These are phyloP conservation scores for Acrossocheilus fasciatus DNA, from an alignment of 2,797 vertebrate genomes.

Conservation along the genomic window DNA sequence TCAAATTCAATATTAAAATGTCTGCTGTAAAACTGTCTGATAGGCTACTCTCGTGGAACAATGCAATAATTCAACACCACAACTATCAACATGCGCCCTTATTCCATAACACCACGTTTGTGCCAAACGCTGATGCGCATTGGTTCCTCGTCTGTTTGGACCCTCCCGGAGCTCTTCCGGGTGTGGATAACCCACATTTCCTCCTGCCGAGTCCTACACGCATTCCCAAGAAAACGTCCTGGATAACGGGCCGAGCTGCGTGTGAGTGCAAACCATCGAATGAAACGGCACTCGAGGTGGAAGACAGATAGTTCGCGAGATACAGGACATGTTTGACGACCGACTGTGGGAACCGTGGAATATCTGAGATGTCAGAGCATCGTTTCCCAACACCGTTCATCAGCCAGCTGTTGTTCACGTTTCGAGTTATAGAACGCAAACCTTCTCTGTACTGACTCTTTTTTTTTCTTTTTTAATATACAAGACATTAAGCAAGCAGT, in stretches of 20 bases:
- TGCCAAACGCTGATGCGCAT: constrained; percentile 7
- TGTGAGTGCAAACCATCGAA: not conserved
- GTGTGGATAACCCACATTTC: constrained; percentile 72
- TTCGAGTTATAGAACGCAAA: not conserved
- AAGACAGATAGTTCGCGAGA: constrained; percentile 9
- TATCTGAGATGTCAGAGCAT: constrained; percentile 22
- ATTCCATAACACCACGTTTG: not conserved
- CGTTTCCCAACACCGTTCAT: constrained; percentile 23
- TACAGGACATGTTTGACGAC: not conserved
- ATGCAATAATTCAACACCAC: not conserved
- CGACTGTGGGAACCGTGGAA: not conserved
- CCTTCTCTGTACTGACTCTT: not conserved
- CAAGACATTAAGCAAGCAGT: not conserved
- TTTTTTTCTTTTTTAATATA: not conserved
- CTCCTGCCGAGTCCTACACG: constrained; percentile 49
- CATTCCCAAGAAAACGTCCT: constrained; percentile 60
- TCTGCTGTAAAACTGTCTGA: not conserved
- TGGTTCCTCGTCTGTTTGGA: constrained; percentile 15
- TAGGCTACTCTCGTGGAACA: not conserved
- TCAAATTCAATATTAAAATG: not conserved
- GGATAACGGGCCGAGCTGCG: constrained; percentile 29
- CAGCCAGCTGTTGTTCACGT: constrained; percentile 20
- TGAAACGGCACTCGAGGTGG: not conserved
- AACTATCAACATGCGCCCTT: not conserved
- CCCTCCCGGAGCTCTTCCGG: constrained; percentile 72